Base-by-base conservation (phyloP, 2,888 invertebrate species). In the Brenthis daphne region DNA sequence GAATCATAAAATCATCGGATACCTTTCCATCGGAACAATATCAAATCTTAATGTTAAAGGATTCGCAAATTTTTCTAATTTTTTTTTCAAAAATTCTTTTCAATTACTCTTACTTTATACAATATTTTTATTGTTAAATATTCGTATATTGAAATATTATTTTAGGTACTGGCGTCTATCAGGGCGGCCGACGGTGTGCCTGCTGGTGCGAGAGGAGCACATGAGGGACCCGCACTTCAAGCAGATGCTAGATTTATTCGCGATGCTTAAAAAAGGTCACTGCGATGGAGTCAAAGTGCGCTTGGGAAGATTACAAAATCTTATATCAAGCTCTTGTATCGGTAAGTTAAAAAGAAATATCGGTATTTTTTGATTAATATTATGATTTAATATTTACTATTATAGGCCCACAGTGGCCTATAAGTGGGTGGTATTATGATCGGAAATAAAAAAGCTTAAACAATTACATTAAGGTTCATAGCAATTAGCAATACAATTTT, bases 241-340 rank as follows among this genome's bases (percentile, higher is more conserved):
- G 82, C 97, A 99, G 89, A 98, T 99, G 97, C 91, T 99, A 20
- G 98, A 99, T 83, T 93, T 99, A 67, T 94, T 99, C 81, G 98
- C 99, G 8, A 98, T 98, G 96, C 93, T 99, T 63, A 99, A 99
- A 90, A 98, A 98, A 85, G 99, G 99, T 2, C 96, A 97, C 84
- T 98, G 99, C 83, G 98, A 99, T 86, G 98, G 98, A 54, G 96
- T 99, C 78, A 98, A 99, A 92, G 98, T 99, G 58, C 95, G 99
- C 73, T 96, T 99, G 66, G 99, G 99, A 0, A 94, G 97, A 33
- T 89, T 98, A 69, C 98, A 99, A 94, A 99, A 99, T 92, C 94
- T 99, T 66, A 97, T 99, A 74, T 98, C 99, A n/a, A 98, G 99
- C 77, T 98, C 99, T 6, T 99, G 99, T 83, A 97, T 98, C 83